phyloP scores from a whole-genome alignment of 1,140 invertebrate genomes.

The Heliconius nattereri region DNA sequence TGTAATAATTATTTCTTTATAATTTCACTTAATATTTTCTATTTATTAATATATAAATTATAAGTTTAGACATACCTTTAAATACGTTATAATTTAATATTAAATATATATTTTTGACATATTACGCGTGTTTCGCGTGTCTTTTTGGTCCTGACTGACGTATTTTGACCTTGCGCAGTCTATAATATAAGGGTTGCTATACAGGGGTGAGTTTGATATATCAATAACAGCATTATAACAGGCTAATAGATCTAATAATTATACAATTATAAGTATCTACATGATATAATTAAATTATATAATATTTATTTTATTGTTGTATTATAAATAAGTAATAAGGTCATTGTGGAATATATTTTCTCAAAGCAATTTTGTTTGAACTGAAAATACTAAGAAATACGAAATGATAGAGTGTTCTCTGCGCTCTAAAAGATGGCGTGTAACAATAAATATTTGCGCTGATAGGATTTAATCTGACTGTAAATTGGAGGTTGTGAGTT shows the following conservation, averaged over 20 bases:
- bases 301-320: no score
- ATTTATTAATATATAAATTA: no score
- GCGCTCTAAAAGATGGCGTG: background rate
- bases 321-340: no score
- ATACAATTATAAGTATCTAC: no score
- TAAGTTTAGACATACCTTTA: background rate
- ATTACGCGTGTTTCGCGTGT: background rate
- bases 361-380: no score
- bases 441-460: background rate
- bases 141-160: conserved; percentile 18
- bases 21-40: conserved; percentile 42
- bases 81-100: background rate
- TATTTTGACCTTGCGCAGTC: conserved; percentile 31
- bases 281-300: no score
- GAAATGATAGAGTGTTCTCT: background rate
- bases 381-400: no score
- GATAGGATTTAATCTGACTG: no score
- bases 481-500: background rate
- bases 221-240: background rate
- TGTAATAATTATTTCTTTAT: background rate
- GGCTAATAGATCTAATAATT: no score
- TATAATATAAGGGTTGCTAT: background rate
- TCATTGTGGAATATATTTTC: no score
- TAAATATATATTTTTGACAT: background rate
- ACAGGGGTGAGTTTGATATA: background rate